These are phyloP conservation scores for Pristis pectinata DNA, from an alignment of 2,797 vertebrate genomes.

Conservation along the genomic window DNA sequence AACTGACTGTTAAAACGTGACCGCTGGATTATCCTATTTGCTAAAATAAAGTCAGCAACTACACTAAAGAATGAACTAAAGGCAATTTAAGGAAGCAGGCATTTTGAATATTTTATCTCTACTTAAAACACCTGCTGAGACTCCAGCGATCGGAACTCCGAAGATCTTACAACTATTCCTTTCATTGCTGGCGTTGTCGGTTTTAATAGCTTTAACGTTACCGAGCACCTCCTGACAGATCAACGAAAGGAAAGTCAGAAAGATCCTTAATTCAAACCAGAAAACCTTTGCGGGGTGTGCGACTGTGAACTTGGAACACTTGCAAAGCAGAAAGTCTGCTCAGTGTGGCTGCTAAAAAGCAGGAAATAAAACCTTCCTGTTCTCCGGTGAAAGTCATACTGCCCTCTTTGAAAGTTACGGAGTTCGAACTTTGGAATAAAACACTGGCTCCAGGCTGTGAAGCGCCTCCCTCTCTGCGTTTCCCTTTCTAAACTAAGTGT, in stretches of 20 bases:
- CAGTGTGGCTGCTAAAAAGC: neutral
- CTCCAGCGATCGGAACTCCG: too few species aligned
- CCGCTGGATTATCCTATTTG: neutral
- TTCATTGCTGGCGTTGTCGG: neutral
- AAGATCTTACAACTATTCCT: neutral
- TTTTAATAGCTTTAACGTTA: neutral
- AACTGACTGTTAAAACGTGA: neutral
- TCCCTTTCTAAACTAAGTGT: neutral
- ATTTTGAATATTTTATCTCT: neutral
- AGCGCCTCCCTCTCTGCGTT: neutral
- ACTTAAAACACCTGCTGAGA: conserved; percentile 11
- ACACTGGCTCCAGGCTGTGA: neutral
- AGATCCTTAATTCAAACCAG: neutral
- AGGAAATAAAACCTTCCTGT: neutral
- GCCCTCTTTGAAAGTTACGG: neutral
- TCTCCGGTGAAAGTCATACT: neutral
- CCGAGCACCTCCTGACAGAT: neutral
- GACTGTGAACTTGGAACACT: neutral
- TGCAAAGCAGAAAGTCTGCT: neutral
- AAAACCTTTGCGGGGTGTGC: neutral
- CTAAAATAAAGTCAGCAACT: neutral
- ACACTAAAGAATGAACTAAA: neutral
- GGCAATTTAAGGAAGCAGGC: neutral
- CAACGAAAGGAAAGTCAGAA: too few species aligned
- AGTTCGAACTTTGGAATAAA: neutral